A percentile compares a stretch with the other conserved stretches of the same genome.
phyloP scores from a whole-genome alignment of 2,797 vertebrate genomes.

The Acanthurus leucopareius region DNA sequence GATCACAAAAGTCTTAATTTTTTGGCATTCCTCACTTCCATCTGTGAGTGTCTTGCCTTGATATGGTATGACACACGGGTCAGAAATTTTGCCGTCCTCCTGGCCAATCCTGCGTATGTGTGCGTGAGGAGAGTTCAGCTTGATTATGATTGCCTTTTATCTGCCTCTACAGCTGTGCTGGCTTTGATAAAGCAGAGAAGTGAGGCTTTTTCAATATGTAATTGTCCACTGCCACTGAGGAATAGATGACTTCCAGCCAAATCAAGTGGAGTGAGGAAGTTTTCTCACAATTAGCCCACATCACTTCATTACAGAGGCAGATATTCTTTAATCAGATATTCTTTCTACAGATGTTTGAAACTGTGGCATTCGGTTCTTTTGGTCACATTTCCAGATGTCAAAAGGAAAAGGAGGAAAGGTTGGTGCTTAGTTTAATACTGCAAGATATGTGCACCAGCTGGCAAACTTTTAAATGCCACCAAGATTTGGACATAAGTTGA shows the following conservation, averaged over 20 bases:
- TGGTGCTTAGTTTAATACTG: constrained; percentile 17
- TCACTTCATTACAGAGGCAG: constrained; percentile 33
- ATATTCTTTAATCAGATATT: constrained; percentile 36
- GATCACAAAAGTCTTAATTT: constrained; percentile 49
- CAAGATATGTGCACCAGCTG: constrained; percentile 35
- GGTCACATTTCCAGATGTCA: constrained; percentile 54
- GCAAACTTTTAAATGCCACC: constrained; percentile 52
- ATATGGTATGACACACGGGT: constrained; percentile 53
- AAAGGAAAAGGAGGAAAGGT: constrained; percentile 19
- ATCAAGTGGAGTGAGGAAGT: constrained; percentile 39
- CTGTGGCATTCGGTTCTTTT: constrained; percentile 44
- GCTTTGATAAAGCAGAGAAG: constrained; percentile 67
- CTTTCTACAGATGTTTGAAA: constrained; percentile 32
- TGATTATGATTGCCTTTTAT: constrained; percentile 73
- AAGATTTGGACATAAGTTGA: constrained; percentile 33
- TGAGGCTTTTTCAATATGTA: constrained; percentile 51
- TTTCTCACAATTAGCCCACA: constrained; percentile 54
- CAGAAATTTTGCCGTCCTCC: constrained; percentile 33
- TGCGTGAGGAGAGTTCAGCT: constrained; percentile 48
- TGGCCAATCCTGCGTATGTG: constrained; percentile 23
- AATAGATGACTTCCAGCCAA: constrained; percentile 58
- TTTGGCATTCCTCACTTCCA: constrained; percentile 54
- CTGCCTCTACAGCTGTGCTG: constrained; percentile 69
- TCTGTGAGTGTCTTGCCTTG: constrained; percentile 52
- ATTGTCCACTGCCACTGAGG: constrained; percentile 61